These are phyloP conservation scores for Athalia rosae DNA, from an alignment of 2,888 invertebrate genomes.

Conservation along the genomic window DNA sequence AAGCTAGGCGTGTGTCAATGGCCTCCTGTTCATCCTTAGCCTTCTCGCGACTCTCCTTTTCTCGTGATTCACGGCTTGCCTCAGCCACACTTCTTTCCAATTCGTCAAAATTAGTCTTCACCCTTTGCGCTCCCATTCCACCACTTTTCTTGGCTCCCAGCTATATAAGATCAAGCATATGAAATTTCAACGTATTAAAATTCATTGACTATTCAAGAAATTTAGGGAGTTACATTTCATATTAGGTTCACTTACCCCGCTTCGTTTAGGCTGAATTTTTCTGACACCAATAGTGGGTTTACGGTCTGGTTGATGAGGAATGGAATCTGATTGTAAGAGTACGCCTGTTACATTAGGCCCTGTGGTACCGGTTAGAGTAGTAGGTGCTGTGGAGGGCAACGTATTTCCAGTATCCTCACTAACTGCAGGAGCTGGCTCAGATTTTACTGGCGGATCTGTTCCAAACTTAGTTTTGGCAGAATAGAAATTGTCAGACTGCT, in stretches of 20 bases:
- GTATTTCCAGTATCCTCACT: constrained; percentile 12
- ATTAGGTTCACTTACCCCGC: constrained; percentile 77
- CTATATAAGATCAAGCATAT: constrained; percentile 72
- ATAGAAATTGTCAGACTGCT: constrained; percentile 63
- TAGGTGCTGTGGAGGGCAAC: constrained; percentile 31
- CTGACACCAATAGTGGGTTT: constrained; percentile 84
- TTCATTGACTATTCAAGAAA: constrained; percentile 37
- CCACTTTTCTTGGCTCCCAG: constrained; percentile 88
- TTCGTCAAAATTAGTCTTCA: constrained; percentile 95
- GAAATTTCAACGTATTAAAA: constrained; percentile 21
- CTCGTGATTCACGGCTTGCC: constrained; percentile 72
- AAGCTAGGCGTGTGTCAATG: constrained; percentile 80
- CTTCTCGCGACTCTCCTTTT: constrained; percentile 71
- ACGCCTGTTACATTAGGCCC: constrained; percentile 68
- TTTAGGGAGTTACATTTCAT: background rate
- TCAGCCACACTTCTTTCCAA: constrained; percentile 93
- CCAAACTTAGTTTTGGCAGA: constrained; percentile 52
- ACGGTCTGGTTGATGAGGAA: constrained; percentile 69
- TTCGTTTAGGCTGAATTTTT: constrained; percentile 82
- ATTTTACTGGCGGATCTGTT: constrained; percentile 49
- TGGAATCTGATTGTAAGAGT: constrained; percentile 57
- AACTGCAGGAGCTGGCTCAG: constrained; percentile 17
- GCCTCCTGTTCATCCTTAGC: constrained; percentile 82
- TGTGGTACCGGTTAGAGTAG: constrained; percentile 51
- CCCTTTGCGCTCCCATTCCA: constrained; percentile 95